These are phyloP conservation scores for Cosmorhoe ocellata DNA, from an alignment of 2,888 invertebrate genomes.

Conservation along the genomic window DNA sequence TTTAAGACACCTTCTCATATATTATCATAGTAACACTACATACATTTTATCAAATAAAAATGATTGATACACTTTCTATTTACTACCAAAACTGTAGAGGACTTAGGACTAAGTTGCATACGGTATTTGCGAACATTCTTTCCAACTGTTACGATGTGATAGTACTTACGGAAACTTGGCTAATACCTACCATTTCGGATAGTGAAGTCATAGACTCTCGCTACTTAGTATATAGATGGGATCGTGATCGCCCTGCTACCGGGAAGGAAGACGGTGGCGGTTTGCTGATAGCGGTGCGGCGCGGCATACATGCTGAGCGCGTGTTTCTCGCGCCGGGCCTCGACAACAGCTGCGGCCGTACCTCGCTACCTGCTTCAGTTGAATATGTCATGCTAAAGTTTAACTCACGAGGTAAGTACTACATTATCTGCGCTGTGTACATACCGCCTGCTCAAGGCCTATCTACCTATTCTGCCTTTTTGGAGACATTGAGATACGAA, in stretches of 20 bases:
- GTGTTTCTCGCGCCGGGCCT: neutral
- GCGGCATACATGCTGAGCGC: constrained; percentile 2
- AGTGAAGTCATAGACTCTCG: neutral
- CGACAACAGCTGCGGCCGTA: neutral
- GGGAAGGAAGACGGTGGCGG: constrained; percentile 2
- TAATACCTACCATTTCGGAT: neutral
- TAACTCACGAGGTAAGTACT: neutral
- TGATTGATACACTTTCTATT: neutral
- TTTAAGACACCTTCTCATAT: neutral
- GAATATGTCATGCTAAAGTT: constrained; percentile 1
- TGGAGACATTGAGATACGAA: neutral
- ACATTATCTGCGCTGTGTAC: constrained; percentile 3
- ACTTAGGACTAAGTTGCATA: constrained; percentile 2
- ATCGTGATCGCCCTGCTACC: neutral
- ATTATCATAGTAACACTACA: neutral
- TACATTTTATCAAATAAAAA: neutral
- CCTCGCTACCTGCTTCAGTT: neutral
- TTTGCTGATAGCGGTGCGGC: constrained; percentile 3
- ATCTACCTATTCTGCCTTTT: neutral
- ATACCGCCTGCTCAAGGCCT: neutral
- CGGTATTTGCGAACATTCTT: neutral
- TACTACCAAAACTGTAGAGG: no score
- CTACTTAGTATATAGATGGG: neutral
- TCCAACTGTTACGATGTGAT: neutral
- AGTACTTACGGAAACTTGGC: neutral